Conservation (phyloP, 1,140 invertebrate species). For the Calliopsis andreniformis region DNA sequence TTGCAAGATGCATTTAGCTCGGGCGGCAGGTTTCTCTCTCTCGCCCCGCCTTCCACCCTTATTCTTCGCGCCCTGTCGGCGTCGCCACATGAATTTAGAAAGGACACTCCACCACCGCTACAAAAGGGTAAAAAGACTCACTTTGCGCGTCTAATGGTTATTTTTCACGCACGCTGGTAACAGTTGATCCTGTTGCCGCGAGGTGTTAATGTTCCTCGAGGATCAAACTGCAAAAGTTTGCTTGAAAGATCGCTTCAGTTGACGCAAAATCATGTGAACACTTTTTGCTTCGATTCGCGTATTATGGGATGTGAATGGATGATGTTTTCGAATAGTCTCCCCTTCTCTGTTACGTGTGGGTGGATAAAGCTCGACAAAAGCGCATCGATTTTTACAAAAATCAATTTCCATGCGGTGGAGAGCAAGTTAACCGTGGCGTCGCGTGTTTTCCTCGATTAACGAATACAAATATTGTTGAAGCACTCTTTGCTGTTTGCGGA, state of each 20-base stretch:
- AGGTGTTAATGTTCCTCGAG: not conserved
- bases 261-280: too few relatives aligned
- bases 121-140: slow-evolving; percentile 40
- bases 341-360: too few relatives aligned
- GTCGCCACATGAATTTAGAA: slow-evolving; percentile 53
- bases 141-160: slow-evolving; percentile 29
- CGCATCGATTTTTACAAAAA: slow-evolving; percentile 36
- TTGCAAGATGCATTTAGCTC: slow-evolving; percentile 77
- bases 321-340: not conserved
- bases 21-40: slow-evolving; percentile 30
- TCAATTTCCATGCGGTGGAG: slow-evolving; percentile 7
- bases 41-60: slow-evolving; percentile 30
- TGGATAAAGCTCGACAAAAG: slow-evolving; percentile 28
- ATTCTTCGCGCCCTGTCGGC: slow-evolving; percentile 29
- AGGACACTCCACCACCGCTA: not conserved
- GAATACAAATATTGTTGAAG: slow-evolving; percentile 34
- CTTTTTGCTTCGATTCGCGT: not conserved
- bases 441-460: slow-evolving; percentile 39
- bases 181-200: not conserved
- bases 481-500: slow-evolving; percentile 38
- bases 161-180: slow-evolving; percentile 14
- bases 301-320: slow-evolving; percentile 4
- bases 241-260: not conserved
- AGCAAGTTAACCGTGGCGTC: slow-evolving; percentile 40
- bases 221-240: not conserved